These are phyloP conservation scores for Phainopepla nitens DNA, from an alignment of 2,113 vertebrate species.

Conservation along the genomic window DNA sequence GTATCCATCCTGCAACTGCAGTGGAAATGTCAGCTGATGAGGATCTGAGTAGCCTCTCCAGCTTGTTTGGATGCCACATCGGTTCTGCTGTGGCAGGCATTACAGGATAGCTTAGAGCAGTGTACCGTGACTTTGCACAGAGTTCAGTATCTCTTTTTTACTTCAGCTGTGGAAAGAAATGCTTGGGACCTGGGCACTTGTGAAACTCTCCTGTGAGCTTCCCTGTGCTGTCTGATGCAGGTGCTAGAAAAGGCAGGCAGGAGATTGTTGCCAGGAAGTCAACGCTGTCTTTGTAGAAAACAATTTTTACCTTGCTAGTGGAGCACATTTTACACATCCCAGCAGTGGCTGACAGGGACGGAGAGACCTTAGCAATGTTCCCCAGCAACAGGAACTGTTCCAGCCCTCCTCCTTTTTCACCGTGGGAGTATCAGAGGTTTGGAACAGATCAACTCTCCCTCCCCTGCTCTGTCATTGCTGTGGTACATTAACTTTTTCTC, in stretches of 20 bases:
- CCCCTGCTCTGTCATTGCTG: not conserved
- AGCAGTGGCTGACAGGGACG: not conserved
- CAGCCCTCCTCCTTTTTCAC: not conserved
- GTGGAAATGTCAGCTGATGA: not conserved
- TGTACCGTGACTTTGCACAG: accelerated
- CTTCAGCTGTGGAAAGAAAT: not conserved
- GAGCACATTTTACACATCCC: not conserved
- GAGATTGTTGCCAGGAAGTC: not conserved
- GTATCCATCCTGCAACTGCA: accelerated
- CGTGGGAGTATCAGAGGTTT: not conserved
- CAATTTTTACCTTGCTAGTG: not conserved
- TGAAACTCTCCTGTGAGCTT: not conserved
- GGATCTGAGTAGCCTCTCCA: not conserved
- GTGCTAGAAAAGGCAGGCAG: not conserved
- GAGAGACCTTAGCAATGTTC: not conserved
- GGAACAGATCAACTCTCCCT: not conserved
- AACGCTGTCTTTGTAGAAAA: not conserved
- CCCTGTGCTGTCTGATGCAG: accelerated
- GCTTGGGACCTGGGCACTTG: too few species aligned
- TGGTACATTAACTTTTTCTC: not conserved
- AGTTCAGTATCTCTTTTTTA: not conserved
- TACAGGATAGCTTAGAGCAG: not conserved
- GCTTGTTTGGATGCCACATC: not conserved
- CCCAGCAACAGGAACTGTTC: not conserved
- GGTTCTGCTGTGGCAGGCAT: accelerated